Evolutionary conservation across 2,113 vertebrate genomes (phyloP).

Genomic region (Notothenia rossii): DNA sequence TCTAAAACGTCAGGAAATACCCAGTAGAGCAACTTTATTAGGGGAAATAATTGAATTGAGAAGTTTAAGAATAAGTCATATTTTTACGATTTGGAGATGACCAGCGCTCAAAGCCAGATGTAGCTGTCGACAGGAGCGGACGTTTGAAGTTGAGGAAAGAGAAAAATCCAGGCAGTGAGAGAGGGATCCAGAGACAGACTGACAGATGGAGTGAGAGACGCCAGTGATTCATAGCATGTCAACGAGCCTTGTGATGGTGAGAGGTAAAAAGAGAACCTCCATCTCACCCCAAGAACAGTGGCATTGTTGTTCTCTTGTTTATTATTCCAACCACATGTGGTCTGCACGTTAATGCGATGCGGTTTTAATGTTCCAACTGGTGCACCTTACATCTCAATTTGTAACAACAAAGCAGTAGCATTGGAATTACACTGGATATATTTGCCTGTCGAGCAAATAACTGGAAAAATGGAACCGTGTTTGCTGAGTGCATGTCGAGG

Average conservation of each 20-base stretch:
- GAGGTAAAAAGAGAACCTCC: constrained; percentile 30
- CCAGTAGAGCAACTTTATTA: neutral
- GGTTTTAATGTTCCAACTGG: constrained; percentile 52
- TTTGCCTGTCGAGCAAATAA: constrained; percentile 26
- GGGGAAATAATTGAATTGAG: neutral
- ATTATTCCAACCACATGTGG: constrained; percentile 67
- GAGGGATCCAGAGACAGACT: constrained; percentile 40
- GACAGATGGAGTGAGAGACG: constrained; percentile 66
- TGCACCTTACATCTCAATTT: constrained; percentile 54
- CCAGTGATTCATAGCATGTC: constrained; percentile 58
- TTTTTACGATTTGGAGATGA: neutral
- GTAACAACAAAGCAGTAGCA: constrained; percentile 26
- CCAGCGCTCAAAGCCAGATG: constrained; percentile 23
- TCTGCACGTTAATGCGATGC: constrained; percentile 49
- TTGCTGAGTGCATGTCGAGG: constrained; percentile 3
- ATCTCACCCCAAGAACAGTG: constrained; percentile 54
- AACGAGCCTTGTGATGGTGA: constrained; percentile 57
- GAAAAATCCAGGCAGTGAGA: constrained; percentile 17
- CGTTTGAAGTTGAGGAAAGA: constrained; percentile 47
- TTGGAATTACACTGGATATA: constrained; percentile 16
- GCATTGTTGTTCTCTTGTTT: constrained; percentile 73
- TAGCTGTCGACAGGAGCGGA: constrained; percentile 21
- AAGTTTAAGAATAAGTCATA: neutral
- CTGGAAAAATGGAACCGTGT: neutral
- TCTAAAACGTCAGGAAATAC: neutral